Evolutionary conservation across 2,888 invertebrate species (phyloP).

Genomic region (Gastracanthus pulcherrimus): DNA sequence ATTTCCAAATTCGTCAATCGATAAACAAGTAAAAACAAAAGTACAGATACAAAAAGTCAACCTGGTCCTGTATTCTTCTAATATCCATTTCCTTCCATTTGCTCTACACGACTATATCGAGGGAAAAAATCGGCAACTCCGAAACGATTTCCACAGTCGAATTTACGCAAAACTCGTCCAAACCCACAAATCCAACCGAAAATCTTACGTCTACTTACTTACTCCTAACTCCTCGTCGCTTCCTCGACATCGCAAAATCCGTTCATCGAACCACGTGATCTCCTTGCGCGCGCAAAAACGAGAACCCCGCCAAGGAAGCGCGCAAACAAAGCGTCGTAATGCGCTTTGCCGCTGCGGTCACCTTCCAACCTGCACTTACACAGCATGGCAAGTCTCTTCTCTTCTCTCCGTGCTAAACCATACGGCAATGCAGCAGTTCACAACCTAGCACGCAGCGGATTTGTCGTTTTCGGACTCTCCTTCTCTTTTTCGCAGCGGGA

Average conservation of each 20-base stretch:
- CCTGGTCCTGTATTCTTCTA: too few species aligned
- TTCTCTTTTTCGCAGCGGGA: neutral
- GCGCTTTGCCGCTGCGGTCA: conserved; percentile 30
- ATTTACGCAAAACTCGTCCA: conserved; percentile 3
- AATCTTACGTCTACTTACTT: neutral
- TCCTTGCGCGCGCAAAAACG: neutral
- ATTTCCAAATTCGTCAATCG: too few species aligned
- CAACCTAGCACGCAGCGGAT: too few species aligned
- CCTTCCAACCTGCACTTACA: too few species aligned
- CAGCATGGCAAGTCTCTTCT: too few species aligned
- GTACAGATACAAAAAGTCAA: neutral
- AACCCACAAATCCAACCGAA: neutral
- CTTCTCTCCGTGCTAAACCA: too few species aligned
- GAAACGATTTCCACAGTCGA: neutral
- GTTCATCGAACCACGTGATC: conserved; percentile 43
- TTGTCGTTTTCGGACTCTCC: neutral
- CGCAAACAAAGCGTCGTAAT: conserved; percentile 28
- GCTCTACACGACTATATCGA: too few species aligned
- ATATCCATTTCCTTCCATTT: too few species aligned
- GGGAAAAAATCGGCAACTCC: neutral
- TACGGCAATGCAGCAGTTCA: too few species aligned
- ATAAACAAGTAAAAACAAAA: too few species aligned
- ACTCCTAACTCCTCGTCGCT: too few species aligned
- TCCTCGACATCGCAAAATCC: conserved; percentile 48
- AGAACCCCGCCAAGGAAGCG: neutral